Base-by-base conservation (phyloP, 2,113 vertebrate species). In the Lates calcarifer region DNA sequence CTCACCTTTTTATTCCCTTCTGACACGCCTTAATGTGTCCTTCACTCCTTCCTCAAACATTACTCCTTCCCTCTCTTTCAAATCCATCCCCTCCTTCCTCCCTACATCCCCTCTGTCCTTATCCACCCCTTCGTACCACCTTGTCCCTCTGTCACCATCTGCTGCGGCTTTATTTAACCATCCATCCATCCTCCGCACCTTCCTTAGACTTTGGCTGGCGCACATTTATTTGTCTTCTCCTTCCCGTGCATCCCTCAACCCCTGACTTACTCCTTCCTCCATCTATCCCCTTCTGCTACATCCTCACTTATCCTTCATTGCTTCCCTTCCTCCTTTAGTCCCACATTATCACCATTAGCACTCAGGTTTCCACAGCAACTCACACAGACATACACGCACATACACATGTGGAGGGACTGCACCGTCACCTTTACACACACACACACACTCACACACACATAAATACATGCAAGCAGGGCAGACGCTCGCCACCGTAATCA, bases 401-500 rank as follows among this genome's bases (percentile, higher is more conserved):
- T 61, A 64, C 85, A 49, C 75, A 65, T 61, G 65, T n/a, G 43
- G 49, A 63, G 68, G 75, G 37, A 63, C 72, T 58, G 49, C 63
- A 74, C n/a, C 2, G n/a, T 86, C 79, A 79, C 79, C 77, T 86
- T 82, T 64, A 56, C 43, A 63, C 41, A 45, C 17, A 45, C 65
- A 70, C 63, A 72, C 56, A 79, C 41, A 43, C 43, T 5, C 15
- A 47, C 6, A 5, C 33, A 53, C 18, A 45, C 61, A 70, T 58
- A 76, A 24, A 86, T 12, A 73, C 58, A 81, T 45, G 56, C 66
- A 85, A 47, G 64, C 74, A 49, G 43, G 49, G 77, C 31, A 76
- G 71, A 69, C 62, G 9, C 61, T 82, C 28, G 37, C 74, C 78
- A 57, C 60, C 18, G 58, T 89, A 94, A 93, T 93, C 90, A 93